Conservation (phyloP, 2,888 invertebrate genomes). For the Miltochrista miniata region DNA sequence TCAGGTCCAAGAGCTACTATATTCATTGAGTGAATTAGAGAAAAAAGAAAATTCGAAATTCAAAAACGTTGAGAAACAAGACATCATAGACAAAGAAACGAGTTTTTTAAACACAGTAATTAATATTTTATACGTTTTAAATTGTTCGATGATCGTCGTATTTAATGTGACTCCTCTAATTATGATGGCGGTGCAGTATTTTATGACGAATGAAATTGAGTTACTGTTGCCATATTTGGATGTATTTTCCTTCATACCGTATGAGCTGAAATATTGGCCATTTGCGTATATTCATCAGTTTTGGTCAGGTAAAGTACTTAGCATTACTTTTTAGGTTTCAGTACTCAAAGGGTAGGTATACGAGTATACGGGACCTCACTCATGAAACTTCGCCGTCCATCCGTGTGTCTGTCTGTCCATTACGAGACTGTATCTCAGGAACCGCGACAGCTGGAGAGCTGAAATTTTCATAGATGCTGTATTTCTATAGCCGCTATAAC, state of each 20-base stretch:
- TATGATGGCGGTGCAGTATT: slow-evolving; percentile 44
- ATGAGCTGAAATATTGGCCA: slow-evolving; percentile 46
- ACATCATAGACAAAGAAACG: slow-evolving; percentile 33
- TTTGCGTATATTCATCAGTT: slow-evolving; percentile 50
- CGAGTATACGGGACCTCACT: no score
- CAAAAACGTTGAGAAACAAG: slow-evolving; percentile 22
- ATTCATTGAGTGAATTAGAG: slow-evolving; percentile 35
- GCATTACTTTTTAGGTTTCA: neutral
- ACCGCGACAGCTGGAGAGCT: no score
- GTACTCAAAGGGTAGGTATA: no score
- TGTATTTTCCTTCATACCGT: slow-evolving; percentile 47
- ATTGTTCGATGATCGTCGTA: slow-evolving; percentile 41
- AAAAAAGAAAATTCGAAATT: slow-evolving; percentile 20
- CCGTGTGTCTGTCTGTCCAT: no score
- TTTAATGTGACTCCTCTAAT: slow-evolving; percentile 46
- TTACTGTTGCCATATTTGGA: slow-evolving; percentile 49
- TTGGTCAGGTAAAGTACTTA: slow-evolving; percentile 54
- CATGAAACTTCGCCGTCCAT: no score
- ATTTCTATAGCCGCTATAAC: no score
- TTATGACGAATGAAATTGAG: slow-evolving; percentile 40
- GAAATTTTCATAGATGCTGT: no score
- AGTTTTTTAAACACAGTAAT: slow-evolving; percentile 38
- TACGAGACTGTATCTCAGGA: no score
- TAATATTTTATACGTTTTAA: slow-evolving; percentile 39
- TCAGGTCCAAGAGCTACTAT: slow-evolving; percentile 29